These are phyloP conservation scores for Allolobophora icterica DNA, from an alignment of 2,888 invertebrate species.

Conservation along the genomic window DNA sequence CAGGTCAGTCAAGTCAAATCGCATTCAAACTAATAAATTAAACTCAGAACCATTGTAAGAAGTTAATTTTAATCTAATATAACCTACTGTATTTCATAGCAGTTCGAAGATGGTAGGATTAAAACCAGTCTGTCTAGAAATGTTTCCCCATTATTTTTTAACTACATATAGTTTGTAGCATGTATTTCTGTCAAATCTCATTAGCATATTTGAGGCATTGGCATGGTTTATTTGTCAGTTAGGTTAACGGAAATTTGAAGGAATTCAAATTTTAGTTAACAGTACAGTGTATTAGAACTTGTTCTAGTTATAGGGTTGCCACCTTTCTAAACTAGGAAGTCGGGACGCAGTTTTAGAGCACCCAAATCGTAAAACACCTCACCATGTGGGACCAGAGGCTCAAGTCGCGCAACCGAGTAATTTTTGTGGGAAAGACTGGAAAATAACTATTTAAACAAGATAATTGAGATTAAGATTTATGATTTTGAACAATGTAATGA, in stretches of 20 bases:
- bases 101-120: too few relatives aligned
- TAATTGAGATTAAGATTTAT: too few relatives aligned
- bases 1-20: conserved; percentile 71
- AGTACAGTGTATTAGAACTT: not conserved
- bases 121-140: not conserved
- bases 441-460: too few relatives aligned
- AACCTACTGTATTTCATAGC: not conserved
- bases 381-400: too few relatives aligned
- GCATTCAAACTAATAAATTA: not conserved
- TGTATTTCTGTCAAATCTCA: not conserved
- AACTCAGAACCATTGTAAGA: not conserved
- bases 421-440: too few relatives aligned
- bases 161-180: not conserved
- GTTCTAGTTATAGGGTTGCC: too few relatives aligned
- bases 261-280: not conserved
- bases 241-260: too few relatives aligned
- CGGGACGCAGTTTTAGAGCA: too few relatives aligned
- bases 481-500: too few relatives aligned
- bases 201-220: not conserved
- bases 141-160: not conserved
- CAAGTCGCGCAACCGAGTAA: too few relatives aligned
- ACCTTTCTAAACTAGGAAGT: too few relatives aligned
- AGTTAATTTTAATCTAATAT: not conserved
- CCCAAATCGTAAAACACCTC: too few relatives aligned
- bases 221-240: not conserved